These are phyloP conservation scores for Conistra vaccinii DNA, from an alignment of 2,888 invertebrate species.

Conservation along the genomic window DNA sequence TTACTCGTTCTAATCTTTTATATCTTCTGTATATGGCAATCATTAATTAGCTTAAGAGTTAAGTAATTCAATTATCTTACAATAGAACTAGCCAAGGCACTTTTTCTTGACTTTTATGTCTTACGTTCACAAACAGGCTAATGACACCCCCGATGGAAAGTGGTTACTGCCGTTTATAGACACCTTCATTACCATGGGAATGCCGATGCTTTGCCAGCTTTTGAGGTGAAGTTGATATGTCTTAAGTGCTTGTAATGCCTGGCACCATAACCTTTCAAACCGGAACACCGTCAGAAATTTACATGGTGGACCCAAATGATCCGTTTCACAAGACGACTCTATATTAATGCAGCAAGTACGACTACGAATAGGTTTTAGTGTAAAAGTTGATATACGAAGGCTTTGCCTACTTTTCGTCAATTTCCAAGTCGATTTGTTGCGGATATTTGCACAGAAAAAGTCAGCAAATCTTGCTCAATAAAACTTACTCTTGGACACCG, in stretches of 20 bases:
- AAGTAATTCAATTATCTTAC: conserved; percentile 1
- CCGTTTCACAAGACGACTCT: too few relatives aligned
- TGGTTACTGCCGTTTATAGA: not conserved
- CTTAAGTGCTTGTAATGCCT: too few relatives aligned
- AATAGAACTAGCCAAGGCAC: not conserved
- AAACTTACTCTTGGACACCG: not conserved
- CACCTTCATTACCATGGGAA: not conserved
- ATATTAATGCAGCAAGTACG: too few relatives aligned
- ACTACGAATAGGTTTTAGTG: too few relatives aligned
- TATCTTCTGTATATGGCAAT: conserved; percentile 21
- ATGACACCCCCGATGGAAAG: conserved; percentile 11
- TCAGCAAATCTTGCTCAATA: not conserved
- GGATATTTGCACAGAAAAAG: too few relatives aligned
- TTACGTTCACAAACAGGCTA: conserved; percentile 14
- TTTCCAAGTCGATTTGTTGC: too few relatives aligned
- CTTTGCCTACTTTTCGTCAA: too few relatives aligned
- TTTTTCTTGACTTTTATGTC: conserved; percentile 24
- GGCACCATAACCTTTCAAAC: too few relatives aligned
- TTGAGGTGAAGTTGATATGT: not conserved
- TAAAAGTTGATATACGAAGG: too few relatives aligned
- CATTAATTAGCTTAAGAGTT: conserved; percentile 17
- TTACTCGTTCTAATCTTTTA: conserved; percentile 12
- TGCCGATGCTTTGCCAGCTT: not conserved
- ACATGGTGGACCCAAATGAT: too few relatives aligned
- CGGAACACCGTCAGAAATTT: too few relatives aligned